phyloP scores from a whole-genome alignment of 2,113 vertebrate species.

The Lepidiolamprologus cunningtoni region DNA sequence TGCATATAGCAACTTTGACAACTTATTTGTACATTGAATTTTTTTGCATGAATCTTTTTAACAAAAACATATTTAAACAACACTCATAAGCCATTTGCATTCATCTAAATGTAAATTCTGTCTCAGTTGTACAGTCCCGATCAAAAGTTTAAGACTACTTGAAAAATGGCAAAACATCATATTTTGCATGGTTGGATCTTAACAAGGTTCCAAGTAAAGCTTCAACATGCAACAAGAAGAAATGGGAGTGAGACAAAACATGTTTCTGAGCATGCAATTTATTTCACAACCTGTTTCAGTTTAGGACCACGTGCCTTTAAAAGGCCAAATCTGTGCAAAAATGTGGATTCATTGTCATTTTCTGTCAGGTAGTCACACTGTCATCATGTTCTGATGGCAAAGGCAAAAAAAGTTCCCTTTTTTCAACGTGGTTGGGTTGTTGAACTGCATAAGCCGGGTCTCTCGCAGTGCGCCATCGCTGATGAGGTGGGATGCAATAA shows the following conservation, averaged over 20 bases:
- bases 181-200: neutral
- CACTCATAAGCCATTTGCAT: neutral
- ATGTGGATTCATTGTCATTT: neutral
- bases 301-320: fast-evolving
- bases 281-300: neutral
- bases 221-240: neutral
- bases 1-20: neutral
- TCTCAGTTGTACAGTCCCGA: neutral
- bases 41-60: neutral
- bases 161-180: neutral
- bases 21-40: neutral
- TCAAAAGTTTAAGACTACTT: neutral
- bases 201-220: neutral
- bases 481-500: neutral
- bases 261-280: neutral
- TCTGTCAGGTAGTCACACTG: too few relatives aligned
- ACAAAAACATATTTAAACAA: neutral
- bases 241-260: neutral
- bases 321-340: neutral
- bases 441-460: neutral
- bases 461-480: fast-evolving
- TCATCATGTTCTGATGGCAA: neutral
- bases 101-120: neutral
- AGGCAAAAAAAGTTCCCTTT: too few relatives aligned
- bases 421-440: neutral